Evolutionary conservation across 2,797 vertebrate genomes (phyloP).

Genomic region (Hypotaenidia okinawae): DNA sequence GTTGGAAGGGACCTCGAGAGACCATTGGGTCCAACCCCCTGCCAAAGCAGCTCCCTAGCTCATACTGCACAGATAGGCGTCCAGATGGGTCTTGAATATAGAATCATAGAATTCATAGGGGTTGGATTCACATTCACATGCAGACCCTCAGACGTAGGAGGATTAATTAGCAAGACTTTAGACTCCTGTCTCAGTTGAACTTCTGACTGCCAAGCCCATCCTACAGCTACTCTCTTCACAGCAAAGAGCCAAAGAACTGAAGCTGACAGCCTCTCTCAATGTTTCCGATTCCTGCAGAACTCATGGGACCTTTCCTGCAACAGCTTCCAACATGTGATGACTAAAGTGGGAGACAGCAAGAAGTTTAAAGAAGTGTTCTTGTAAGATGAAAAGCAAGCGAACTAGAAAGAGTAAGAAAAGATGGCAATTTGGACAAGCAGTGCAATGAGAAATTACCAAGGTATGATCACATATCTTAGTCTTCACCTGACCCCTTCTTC

Average conservation of each 20-base stretch:
- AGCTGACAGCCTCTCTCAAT: neutral
- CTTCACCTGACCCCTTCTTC: neutral
- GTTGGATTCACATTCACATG: fast-evolving
- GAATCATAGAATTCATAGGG: too few relatives aligned
- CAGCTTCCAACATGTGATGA: neutral
- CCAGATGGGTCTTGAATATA: too few relatives aligned
- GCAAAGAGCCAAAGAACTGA: neutral
- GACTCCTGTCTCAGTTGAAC: neutral
- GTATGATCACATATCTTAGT: neutral
- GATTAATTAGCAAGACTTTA: neutral
- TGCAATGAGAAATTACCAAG: neutral
- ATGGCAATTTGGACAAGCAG: neutral
- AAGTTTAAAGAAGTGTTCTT: neutral
- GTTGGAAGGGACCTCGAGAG: too few relatives aligned
- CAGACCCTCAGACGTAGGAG: neutral
- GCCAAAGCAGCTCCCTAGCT: too few relatives aligned
- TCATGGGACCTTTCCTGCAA: neutral
- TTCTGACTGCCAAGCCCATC: neutral
- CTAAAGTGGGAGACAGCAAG: neutral
- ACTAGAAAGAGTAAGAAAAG: neutral
- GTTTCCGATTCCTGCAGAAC: neutral
- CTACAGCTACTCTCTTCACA: neutral
- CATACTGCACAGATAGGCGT: too few relatives aligned
- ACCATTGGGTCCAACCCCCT: too few relatives aligned
- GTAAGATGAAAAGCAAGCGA: neutral